These are phyloP conservation scores for Esox niger DNA, from an alignment of 2,113 vertebrate species.

Conservation along the genomic window DNA sequence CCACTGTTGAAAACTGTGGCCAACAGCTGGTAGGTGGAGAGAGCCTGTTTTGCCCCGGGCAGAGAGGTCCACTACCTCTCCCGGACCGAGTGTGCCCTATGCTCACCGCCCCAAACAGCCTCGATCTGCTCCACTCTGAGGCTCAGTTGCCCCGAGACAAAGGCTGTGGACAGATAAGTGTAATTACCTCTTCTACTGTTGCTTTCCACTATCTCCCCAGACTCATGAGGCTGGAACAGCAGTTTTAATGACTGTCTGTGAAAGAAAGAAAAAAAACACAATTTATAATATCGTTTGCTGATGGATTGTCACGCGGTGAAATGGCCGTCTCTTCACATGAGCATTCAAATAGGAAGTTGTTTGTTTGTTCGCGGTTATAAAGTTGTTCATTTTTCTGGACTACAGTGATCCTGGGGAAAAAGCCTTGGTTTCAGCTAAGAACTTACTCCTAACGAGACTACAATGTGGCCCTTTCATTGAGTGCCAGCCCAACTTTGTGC, in stretches of 20 bases:
- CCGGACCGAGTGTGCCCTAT: slow-evolving; percentile 69
- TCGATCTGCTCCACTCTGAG: slow-evolving; percentile 76
- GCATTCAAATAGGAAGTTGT: not conserved
- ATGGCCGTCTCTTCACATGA: not conserved
- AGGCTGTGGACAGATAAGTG: slow-evolving; percentile 90
- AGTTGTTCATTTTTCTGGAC: too few relatives aligned
- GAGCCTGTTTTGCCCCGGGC: not conserved
- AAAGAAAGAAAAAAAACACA: slow-evolving; percentile 52
- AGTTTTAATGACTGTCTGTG: slow-evolving; percentile 69
- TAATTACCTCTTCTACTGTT: slow-evolving; percentile 94
- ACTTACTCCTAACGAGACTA: slow-evolving; percentile 16
- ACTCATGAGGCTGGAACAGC: slow-evolving; percentile 46
- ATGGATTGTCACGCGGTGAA: not conserved
- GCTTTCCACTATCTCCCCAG: slow-evolving; percentile 79
- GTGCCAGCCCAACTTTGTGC: slow-evolving; percentile 14
- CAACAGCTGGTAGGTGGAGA: slow-evolving; percentile 82
- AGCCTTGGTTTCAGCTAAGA: slow-evolving; percentile 7
- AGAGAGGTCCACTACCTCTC: slow-evolving; percentile 75
- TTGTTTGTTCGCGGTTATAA: too few relatives aligned
- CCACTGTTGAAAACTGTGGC: slow-evolving; percentile 39
- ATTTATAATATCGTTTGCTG: not conserved
- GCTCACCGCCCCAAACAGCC: too few relatives aligned
- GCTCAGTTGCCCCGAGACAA: slow-evolving; percentile 81
- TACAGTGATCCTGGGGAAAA: not conserved
- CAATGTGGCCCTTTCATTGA: slow-evolving; percentile 33